A percentile compares a stretch with the other conserved stretches of the same genome.
phyloP scores from a whole-genome alignment of 2,113 vertebrate species.

The Talpa occidentalis region DNA sequence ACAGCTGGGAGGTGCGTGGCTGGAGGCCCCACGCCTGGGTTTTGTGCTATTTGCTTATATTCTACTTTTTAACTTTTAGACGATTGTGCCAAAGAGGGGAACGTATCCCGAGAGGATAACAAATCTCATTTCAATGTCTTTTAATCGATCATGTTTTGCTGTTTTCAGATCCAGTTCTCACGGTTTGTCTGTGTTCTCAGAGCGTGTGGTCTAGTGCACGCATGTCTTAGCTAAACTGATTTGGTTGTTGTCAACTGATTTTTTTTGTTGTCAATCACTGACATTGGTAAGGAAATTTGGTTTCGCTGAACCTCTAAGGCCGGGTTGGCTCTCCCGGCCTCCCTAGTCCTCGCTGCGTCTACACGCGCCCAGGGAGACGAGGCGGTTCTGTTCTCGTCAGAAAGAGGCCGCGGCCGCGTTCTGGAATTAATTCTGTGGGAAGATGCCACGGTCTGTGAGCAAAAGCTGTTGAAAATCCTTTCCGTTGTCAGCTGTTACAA shows the following conservation, averaged over 20 bases:
- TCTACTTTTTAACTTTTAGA: neutral
- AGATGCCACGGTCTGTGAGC: neutral
- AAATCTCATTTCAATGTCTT: neutral
- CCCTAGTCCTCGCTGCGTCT: neutral
- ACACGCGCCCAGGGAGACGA: slow-evolving; percentile 45
- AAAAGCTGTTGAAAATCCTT: slow-evolving; percentile 7
- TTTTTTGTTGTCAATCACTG: slow-evolving; percentile 69
- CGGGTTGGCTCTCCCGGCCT: neutral
- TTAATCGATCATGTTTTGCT: neutral
- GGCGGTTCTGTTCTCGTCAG: neutral
- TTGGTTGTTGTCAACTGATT: slow-evolving; percentile 25
- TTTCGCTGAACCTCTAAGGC: slow-evolving; percentile 27
- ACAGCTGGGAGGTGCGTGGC: neutral
- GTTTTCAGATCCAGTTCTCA: neutral
- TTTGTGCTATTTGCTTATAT: neutral
- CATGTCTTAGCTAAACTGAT: neutral
- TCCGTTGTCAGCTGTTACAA: neutral
- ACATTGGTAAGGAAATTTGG: slow-evolving; percentile 46
- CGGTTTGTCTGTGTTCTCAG: neutral
- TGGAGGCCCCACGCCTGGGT: neutral
- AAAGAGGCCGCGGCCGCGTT: neutral
- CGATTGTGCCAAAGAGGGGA: neutral
- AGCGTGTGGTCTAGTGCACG: neutral
- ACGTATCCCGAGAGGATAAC: neutral
- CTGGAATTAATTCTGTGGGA: neutral